Evolutionary conservation across 2,888 invertebrate species (phyloP), one percentile per base, ranked within the genome.

Genomic region (Orthosia cruda): DNA sequence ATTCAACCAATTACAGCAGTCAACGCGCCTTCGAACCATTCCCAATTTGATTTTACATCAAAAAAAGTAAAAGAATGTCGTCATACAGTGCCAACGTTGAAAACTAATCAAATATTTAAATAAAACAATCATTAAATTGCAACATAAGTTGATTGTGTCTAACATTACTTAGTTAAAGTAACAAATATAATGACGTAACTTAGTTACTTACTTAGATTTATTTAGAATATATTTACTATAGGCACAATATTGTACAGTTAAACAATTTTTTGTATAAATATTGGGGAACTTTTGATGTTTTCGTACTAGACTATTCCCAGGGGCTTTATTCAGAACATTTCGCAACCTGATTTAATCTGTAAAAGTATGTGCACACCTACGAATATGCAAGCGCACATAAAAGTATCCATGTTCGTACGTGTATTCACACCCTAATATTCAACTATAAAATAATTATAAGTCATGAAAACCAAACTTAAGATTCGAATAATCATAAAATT

Each of bases 161-260:
- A 81, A 82, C 80, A 83, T 71, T 80, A 81, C 73, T 84, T 80
- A 87, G 83, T 65, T 83, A 84, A 80, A 79, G 58, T 80, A 83
- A 88, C 74, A 86, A 89, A 84, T 87, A 88, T 87, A 86, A 86
- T 89, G 81, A 84, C 80, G 86, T 89, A 89, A 88, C 84, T 70
- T 90, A 87, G 86, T 86, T 86, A 88, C 80, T 77, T 82, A 82
- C 45, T 79, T 85, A 86, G 78, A 71, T 64, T 75, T 74, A 81
- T 64, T 68, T 85, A 87, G 75, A 68, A 55, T 47, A 52, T 86
- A 86, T 63, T 78, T 77, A 87, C 32, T 75, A 77, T 82, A 85
- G 72, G 75, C 77, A 84, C 68, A 59, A 77, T 82, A 85, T 76
- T 88, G 88, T 88, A 88, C 88, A 88, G 87, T 79, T 68, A 62